These are phyloP conservation scores for Cyanistes caeruleus DNA, from an alignment of 2,113 vertebrate genomes.

Conservation along the genomic window DNA sequence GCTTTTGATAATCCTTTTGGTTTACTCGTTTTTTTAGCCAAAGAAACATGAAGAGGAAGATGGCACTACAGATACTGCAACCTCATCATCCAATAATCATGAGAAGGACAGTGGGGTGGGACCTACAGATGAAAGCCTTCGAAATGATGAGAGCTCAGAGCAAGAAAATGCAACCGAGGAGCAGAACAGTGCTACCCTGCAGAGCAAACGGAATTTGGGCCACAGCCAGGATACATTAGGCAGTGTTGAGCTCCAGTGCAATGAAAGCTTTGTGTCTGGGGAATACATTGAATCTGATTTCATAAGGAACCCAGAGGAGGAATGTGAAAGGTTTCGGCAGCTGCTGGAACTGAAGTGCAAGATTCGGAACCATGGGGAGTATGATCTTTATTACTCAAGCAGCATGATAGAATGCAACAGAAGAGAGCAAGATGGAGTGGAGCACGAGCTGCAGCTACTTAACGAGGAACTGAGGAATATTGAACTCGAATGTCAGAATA, in stretches of 20 bases:
- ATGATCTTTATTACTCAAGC: constrained; percentile 91
- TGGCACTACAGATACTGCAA: constrained; percentile 88
- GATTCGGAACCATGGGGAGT: constrained; percentile 89
- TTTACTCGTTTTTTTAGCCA: constrained; percentile 68
- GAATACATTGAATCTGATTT: constrained; percentile 76
- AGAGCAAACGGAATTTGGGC: constrained; percentile 73
- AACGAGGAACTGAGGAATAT: constrained; percentile 95
- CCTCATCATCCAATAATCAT: constrained; percentile 88
- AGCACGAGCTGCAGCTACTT: constrained; percentile 91
- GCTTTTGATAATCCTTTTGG: not conserved
- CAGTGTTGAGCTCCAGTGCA: constrained; percentile 72
- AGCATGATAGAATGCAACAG: constrained; percentile 88
- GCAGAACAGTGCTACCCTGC: constrained; percentile 76
- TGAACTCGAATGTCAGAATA: constrained; percentile 94
- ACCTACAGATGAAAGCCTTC: constrained; percentile 81
- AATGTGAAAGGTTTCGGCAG: constrained; percentile 90
- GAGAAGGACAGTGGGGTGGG: constrained; percentile 84
- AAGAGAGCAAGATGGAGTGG: constrained; percentile 84
- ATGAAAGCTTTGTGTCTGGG: constrained; percentile 75
- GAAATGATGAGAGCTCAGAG: constrained; percentile 85
- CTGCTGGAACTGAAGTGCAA: constrained; percentile 95
- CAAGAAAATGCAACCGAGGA: constrained; percentile 84
- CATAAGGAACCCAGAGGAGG: constrained; percentile 73
- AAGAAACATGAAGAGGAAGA: constrained; percentile 88
- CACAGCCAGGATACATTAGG: constrained; percentile 69